Evolutionary conservation across 2,797 vertebrate genomes (phyloP), one percentile per base, ranked within the genome.

Genomic region (Prionace glauca): DNA sequence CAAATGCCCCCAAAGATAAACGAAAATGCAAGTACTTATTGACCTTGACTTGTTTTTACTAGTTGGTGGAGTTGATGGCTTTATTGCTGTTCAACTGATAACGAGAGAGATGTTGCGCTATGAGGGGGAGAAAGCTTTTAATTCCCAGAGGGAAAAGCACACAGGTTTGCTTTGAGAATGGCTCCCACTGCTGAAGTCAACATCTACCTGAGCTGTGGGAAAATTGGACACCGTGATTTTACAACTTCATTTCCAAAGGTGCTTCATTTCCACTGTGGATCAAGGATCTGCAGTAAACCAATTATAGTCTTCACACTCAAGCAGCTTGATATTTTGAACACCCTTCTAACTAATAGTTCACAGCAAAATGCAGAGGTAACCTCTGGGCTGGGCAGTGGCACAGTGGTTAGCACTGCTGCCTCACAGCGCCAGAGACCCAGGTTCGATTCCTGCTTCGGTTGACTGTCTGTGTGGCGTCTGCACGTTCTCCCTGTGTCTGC

Each of bases 101-200:
- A 98, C 98, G 97, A 97, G 97, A 97, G 97, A 97, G 98, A 98
- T 41, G 97, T 97, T 97, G 97, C 97, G 97, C 97, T 97, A 97
- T 98, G 98, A 98, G 97, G 97, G 98, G 50, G 97, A 98, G 99
- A 98, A 97, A 97, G 97, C 97, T 95, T 97, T 96, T 97, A 95
- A 98, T 99, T 99, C 99, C 98, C 98, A 98, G 98, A 98, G 97
- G 97, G 96, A 98, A 97, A 96, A 97, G 97, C 96, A 50, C 97
- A 96, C 96, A 97, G 97, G 96, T 96, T 97, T 97, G 97, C 97
- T 98, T 98, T 98, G 97, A 98, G 98, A 98, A 98, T 98, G 98
- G 96, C 96, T 96, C 96, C 97, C 97, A 98, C 97, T 50, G 16
- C 24, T 95, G 26, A 74, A 56, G 93, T 95, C 93, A 50, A 50